These are phyloP conservation scores for Chironomus striatipennis DNA, from an alignment of 1,140 invertebrate species.

Conservation along the genomic window DNA sequence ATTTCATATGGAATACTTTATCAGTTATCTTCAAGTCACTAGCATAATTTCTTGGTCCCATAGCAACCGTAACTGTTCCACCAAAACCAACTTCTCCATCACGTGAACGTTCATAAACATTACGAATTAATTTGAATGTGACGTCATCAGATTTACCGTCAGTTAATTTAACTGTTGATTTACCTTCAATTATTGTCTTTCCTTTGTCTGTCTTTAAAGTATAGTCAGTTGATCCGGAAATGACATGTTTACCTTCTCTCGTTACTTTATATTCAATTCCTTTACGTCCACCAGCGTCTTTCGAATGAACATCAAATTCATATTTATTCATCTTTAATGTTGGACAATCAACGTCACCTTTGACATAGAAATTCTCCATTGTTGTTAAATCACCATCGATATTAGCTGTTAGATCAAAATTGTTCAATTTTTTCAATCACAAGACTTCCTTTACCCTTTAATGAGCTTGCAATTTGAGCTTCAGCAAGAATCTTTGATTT, in stretches of 20 bases:
- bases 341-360: constrained; percentile 53
- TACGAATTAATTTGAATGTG: constrained; percentile 61
- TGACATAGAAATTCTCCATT: constrained; percentile 56
- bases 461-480: constrained; percentile 32
- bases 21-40: constrained; percentile 59
- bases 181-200: constrained; percentile 62
- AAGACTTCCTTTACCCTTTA: constrained; percentile 14
- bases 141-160: constrained; percentile 48
- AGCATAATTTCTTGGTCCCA: constrained; percentile 45
- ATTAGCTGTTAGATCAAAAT: constrained; percentile 44
- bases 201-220: constrained; percentile 58
- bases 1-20: constrained; percentile 56
- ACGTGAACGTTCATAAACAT: constrained; percentile 47
- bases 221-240: constrained; percentile 56
- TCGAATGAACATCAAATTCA: constrained; percentile 51
- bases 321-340: constrained; percentile 57
- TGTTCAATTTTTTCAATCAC: constrained; percentile 41
- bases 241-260: constrained; percentile 52
- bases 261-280: constrained; percentile 52
- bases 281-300: constrained; percentile 49
- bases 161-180: constrained; percentile 43
- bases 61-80: constrained; percentile 45
- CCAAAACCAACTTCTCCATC: constrained; percentile 54
- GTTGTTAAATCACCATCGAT: constrained; percentile 48
- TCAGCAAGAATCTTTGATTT: constrained; percentile 22